Evolutionary conservation across 2,797 vertebrate genomes (phyloP).

Genomic region (Dryobates pubescens): DNA sequence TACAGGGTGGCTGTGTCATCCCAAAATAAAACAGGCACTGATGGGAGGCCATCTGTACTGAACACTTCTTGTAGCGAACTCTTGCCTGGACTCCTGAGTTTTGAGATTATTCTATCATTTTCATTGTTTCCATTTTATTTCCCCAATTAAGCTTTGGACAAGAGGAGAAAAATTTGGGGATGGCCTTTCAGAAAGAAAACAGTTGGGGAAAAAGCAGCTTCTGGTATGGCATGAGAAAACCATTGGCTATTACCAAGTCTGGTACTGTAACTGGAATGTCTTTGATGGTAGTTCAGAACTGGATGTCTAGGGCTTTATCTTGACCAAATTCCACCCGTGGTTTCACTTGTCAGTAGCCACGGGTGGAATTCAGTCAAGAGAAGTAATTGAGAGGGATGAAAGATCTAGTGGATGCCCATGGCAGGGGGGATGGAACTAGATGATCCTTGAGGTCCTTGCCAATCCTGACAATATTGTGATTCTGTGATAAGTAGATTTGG

Average conservation of each 20-base stretch:
- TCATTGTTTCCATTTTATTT: not conserved
- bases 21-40: not conserved
- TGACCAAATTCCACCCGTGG: no score
- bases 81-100: constrained; percentile 10
- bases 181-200: not conserved
- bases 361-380: not conserved
- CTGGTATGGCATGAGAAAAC: not conserved
- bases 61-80: not conserved
- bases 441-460: no score
- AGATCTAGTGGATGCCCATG: not conserved
- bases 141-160: no score
- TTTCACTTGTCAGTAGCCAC: not conserved
- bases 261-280: not conserved
- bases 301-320: not conserved
- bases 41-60: constrained; percentile 5
- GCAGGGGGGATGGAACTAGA: no score
- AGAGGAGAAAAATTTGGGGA: not conserved
- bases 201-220: not conserved
- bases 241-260: no score
- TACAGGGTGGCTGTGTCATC: not conserved
- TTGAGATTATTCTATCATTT: not conserved
- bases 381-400: not conserved
- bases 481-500: not conserved
- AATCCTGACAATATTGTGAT: no score
- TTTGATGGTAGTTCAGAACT: not conserved